Evolutionary conservation across 1,140 invertebrate genomes (phyloP).

Genomic region (Drosophila tristis): DNA sequence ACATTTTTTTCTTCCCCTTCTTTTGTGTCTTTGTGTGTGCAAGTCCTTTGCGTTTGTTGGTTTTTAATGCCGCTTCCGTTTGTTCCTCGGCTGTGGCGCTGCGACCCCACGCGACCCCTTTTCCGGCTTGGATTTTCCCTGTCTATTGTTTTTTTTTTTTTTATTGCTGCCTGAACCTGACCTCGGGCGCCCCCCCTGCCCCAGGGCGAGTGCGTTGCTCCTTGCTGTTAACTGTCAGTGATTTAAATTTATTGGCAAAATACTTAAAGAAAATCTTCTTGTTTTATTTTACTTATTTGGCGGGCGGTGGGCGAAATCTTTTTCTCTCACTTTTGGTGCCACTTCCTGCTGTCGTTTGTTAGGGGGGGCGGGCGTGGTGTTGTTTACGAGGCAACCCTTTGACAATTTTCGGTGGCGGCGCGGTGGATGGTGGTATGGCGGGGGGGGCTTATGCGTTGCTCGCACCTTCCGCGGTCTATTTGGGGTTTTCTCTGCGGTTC

Average conservation of each 20-base stretch:
- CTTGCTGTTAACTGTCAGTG: conserved; percentile 51
- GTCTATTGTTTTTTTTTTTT: conserved; percentile 51
- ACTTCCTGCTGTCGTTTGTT: neutral
- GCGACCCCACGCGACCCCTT: neutral
- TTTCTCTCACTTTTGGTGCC: too few relatives aligned
- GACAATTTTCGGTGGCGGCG: conserved; percentile 50
- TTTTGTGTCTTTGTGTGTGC: conserved; percentile 47
- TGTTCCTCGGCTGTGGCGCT: conserved; percentile 7
- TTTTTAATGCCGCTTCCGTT: conserved; percentile 40
- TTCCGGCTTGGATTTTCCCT: conserved; percentile 3
- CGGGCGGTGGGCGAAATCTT: too few relatives aligned
- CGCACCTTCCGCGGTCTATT: conserved; percentile 55
- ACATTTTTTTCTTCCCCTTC: neutral
- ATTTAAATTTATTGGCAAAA: conserved; percentile 84
- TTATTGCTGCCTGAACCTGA: too few relatives aligned
- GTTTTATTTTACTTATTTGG: conserved; percentile 16
- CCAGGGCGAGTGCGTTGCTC: conserved; percentile 4
- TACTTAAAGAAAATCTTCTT: conserved; percentile 79
- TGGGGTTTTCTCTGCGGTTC: conserved; percentile 42
- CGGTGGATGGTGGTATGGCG: neutral
- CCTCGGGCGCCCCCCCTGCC: conserved; percentile 9
- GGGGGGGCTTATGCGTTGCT: too few relatives aligned
- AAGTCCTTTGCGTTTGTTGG: conserved; percentile 38
- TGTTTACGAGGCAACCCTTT: conserved; percentile 53
- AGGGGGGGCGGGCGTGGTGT: conserved; percentile 29